Conservation (phyloP, 2,888 invertebrate genomes). For the Lymantria dispar region DNA sequence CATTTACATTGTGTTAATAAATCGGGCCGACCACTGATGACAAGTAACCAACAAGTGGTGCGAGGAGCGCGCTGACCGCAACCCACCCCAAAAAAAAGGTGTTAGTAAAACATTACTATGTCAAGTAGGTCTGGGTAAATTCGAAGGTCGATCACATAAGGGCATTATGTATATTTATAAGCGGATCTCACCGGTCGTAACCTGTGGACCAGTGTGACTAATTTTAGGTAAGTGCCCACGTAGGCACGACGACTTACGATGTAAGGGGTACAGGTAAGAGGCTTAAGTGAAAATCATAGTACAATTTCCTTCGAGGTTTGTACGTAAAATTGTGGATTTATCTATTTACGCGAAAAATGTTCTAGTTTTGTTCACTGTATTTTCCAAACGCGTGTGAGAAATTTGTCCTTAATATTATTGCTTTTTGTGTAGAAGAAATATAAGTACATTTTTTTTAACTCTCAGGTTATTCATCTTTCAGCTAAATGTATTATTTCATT, state of each 20-base stretch:
- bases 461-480: too few relatives aligned
- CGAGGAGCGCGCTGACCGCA: too few relatives aligned
- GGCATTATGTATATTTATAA: constrained; percentile 37
- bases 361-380: not conserved
- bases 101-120: constrained; percentile 8
- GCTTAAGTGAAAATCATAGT: constrained; percentile 54
- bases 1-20: not conserved
- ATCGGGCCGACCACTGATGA: too few relatives aligned
- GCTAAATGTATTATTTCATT: too few relatives aligned
- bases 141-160: constrained; percentile 26
- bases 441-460: too few relatives aligned
- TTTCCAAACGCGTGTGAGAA: too few relatives aligned
- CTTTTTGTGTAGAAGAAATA: too few relatives aligned
- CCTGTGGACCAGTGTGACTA: constrained; percentile 45
- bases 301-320: constrained; percentile 43
- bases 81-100: too few relatives aligned
- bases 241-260: constrained; percentile 42
- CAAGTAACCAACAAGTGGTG: too few relatives aligned
- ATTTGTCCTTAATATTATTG: too few relatives aligned
- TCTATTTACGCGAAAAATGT: constrained; percentile 15
- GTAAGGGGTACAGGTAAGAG: constrained; percentile 45
- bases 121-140: constrained; percentile 23
- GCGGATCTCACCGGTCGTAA: constrained; percentile 32
- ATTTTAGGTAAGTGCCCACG: constrained; percentile 58
- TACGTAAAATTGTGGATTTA: constrained; percentile 27